Conservation (phyloP, 2,113 vertebrate genomes). For the Calyptomena viridis region DNA sequence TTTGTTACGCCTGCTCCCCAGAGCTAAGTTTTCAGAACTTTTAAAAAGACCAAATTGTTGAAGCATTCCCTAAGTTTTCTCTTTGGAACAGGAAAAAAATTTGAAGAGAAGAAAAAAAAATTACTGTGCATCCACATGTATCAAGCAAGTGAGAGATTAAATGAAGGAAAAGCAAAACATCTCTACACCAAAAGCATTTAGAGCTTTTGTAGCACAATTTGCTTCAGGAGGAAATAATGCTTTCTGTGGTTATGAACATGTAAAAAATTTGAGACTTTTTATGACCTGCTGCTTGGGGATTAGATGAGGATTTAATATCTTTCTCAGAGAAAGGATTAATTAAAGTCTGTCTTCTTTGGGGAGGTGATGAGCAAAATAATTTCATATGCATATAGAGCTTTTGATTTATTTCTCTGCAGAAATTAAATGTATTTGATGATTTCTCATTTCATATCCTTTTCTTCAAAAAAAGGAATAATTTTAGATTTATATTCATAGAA, state of each 20-base stretch:
- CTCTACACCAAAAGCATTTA: background rate
- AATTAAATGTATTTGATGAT: background rate
- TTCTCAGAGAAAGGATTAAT: slow-evolving; percentile 32
- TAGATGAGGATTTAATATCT: slow-evolving; percentile 42
- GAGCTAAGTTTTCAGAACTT: background rate
- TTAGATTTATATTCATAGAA: background rate
- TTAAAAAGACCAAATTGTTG: background rate
- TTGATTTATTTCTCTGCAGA: slow-evolving; percentile 16
- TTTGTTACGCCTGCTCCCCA: background rate
- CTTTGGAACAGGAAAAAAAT: background rate
- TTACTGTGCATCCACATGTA: background rate
- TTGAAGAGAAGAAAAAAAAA: background rate
- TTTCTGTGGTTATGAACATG: background rate
- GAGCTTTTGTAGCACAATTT: background rate
- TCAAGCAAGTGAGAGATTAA: background rate
- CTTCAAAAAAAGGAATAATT: background rate
- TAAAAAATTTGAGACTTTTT: slow-evolving; percentile 10
- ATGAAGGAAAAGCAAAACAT: background rate
- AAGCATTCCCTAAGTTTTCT: background rate
- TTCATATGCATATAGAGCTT: background rate
- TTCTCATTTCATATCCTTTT: background rate
- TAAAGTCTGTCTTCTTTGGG: slow-evolving; percentile 1
- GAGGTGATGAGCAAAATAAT: slow-evolving; percentile 11
- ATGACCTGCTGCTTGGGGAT: background rate
- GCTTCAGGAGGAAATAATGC: slow-evolving; percentile 5